Evolutionary conservation across 2,797 vertebrate species (phyloP), one percentile per base, ranked within the genome.

Genomic region (Chlorospingus semifuscus): DNA sequence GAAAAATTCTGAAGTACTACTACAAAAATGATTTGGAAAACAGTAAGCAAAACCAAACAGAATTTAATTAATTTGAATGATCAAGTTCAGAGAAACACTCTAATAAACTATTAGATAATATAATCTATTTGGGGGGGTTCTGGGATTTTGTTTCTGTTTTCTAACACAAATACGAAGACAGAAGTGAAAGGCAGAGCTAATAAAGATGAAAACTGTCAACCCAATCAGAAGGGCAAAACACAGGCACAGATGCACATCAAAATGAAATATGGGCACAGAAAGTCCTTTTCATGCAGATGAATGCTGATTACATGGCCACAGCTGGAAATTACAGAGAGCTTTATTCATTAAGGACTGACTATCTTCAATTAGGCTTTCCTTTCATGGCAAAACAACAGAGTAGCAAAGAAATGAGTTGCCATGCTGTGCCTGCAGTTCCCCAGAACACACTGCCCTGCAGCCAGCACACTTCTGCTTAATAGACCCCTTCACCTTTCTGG

Each of bases 291-390:
- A 87, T 86, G 84, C 30, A 1, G 37, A 76, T 83, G 89, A 94
- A 44, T 3, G 15, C 69, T 66, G 90, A 96, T 97, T 97, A 96
- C 90, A 97, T 39, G 91, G 93, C 81, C 89, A 82, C 94, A 97
- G 95, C 87, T 97, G 91, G 95, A 96, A 94, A 80, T 91, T 92
- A 92, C 30, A 71, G 91, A 87, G 17, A 52, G 90, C 87, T 96
- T 97, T 93, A 97, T 94, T 96, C 57, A 91, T 96, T 97, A 93
- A 94, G 88, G 83, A 64, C 93, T 79, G 78, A 83, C 88, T 90
- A 65, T 29, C 82, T 93, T 88, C 89, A 88, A 87, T 86, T 93
- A 92, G 79, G 68, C 68, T 94, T 56, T 44, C 47, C 65, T 95
- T 86, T 92, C 74, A 89, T 37, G 55, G 36, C 76, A 65, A 81